These are phyloP conservation scores for Poecilia velifera DNA, from an alignment of 2,797 vertebrate genomes.

Conservation along the genomic window DNA sequence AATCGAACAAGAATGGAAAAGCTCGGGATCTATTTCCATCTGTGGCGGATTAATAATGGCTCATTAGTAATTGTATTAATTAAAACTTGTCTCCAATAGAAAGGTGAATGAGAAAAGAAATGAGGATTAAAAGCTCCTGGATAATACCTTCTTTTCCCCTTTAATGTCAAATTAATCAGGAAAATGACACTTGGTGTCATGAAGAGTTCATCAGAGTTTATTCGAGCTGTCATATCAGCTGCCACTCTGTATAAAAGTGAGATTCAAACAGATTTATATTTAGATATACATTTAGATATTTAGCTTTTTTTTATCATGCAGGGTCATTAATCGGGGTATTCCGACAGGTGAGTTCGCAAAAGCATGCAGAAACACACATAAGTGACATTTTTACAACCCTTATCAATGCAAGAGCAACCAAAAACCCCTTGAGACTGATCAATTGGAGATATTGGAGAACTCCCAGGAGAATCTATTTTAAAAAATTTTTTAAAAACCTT, in stretches of 20 bases:
- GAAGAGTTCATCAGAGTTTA: conserved; percentile 50
- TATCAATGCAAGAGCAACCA: conserved; percentile 10
- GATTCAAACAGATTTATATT: neutral
- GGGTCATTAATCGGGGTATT: conserved; percentile 56
- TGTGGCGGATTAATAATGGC: conserved; percentile 65
- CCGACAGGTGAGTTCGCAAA: conserved; percentile 63
- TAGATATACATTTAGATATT: neutral
- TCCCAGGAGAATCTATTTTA: conserved; percentile 12
- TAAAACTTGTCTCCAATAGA: conserved; percentile 37
- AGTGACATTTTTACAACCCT: conserved; percentile 8
- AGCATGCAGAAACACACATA: conserved; percentile 21
- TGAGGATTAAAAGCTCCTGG: conserved; percentile 1
- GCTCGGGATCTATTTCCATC: conserved; percentile 54
- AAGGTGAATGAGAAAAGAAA: conserved; percentile 23
- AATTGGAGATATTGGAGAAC: neutral
- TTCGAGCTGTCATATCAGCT: conserved; percentile 25
- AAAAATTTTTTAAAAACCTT: conserved; percentile 1
- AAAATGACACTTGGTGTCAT: conserved; percentile 54
- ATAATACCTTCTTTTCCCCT: conserved; percentile 18
- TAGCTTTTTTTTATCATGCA: conserved; percentile 21
- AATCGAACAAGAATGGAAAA: conserved; percentile 66
- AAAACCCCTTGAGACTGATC: conserved; percentile 8
- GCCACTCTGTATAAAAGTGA: conserved; percentile 1
- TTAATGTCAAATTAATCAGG: conserved; percentile 60
- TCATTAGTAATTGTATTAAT: conserved; percentile 60